Conservation (phyloP, 2,113 vertebrate species). For the Phylloscopus trochiloides region DNA sequence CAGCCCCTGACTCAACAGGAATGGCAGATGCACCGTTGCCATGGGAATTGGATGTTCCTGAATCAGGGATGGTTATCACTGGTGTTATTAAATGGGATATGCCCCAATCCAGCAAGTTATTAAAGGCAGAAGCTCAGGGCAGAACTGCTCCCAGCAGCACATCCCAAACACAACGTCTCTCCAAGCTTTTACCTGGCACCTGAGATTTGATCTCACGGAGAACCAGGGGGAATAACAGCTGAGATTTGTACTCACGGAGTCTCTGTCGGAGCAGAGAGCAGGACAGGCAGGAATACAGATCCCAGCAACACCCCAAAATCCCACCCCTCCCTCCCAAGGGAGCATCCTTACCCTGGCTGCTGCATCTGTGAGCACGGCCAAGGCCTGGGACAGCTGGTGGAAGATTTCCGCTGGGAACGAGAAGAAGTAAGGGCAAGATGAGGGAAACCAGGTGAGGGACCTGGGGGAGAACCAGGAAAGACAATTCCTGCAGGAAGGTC, state of each 20-base stretch:
- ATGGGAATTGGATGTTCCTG: neutral
- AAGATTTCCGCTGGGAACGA: slow-evolving; percentile 84
- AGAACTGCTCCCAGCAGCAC: neutral
- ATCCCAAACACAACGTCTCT: neutral
- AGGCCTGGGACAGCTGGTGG: slow-evolving; percentile 94
- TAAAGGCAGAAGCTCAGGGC: neutral
- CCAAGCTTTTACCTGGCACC: neutral
- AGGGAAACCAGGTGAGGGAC: neutral
- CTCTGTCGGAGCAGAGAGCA: rapidly evolving
- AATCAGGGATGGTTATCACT: neutral
- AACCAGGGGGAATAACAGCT: neutral
- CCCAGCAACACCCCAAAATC: neutral
- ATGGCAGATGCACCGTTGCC: neutral
- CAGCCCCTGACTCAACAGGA: neutral
- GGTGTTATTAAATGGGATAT: neutral
- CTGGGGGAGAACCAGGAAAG: neutral
- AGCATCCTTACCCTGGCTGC: slow-evolving; percentile 86
- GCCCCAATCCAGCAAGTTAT: rapidly evolving
- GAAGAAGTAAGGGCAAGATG: slow-evolving; percentile 17
- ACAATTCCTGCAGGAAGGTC: neutral
- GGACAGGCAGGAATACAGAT: neutral
- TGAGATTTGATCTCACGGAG: neutral
- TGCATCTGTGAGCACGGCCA: slow-evolving; percentile 90
- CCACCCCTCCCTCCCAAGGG: neutral
- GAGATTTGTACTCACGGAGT: rapidly evolving